These are phyloP conservation scores for Pediacus dermestoides DNA, from an alignment of 2,888 invertebrate genomes.

Conservation along the genomic window DNA sequence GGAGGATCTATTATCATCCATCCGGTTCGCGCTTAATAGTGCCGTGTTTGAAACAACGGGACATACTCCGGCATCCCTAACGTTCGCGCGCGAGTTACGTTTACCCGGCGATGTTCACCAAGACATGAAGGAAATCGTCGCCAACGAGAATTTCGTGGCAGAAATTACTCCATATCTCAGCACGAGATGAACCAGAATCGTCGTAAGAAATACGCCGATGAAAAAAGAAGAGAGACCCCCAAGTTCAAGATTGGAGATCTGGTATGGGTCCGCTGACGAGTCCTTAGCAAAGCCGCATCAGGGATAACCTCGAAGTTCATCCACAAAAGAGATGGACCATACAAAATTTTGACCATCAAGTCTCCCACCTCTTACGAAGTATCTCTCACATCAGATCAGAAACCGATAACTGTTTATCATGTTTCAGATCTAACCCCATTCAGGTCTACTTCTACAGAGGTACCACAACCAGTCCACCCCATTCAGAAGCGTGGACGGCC, in stretches of 20 bases:
- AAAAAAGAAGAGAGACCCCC: neutral
- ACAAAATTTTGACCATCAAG: constrained; percentile 3
- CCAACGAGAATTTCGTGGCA: too few species aligned
- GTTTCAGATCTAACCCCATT: constrained; percentile 2
- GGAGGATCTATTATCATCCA: too few species aligned
- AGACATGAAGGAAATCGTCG: too few species aligned
- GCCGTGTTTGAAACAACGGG: too few species aligned
- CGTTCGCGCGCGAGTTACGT: too few species aligned
- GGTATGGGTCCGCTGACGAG: neutral
- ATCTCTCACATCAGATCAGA: neutral
- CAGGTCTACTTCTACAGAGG: too few species aligned
- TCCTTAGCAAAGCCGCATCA: constrained; percentile 6
- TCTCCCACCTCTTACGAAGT: constrained; percentile 6
- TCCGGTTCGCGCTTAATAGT: too few species aligned
- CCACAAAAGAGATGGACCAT: constrained; percentile 8
- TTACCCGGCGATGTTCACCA: too few species aligned
- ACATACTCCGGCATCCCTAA: too few species aligned
- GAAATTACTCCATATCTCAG: constrained; percentile 5
- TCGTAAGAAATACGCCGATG: constrained; percentile 3
- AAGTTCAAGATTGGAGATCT: constrained; percentile 1
- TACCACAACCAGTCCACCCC: constrained; percentile 5
- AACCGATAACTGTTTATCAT: constrained; percentile 4
- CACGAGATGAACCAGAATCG: constrained; percentile 5
- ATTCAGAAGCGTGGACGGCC: constrained; percentile 6
- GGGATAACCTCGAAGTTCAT: constrained; percentile 6